phyloP scores from a whole-genome alignment of 92 coral and sea anemone genomes.

The Porites rus region DNA sequence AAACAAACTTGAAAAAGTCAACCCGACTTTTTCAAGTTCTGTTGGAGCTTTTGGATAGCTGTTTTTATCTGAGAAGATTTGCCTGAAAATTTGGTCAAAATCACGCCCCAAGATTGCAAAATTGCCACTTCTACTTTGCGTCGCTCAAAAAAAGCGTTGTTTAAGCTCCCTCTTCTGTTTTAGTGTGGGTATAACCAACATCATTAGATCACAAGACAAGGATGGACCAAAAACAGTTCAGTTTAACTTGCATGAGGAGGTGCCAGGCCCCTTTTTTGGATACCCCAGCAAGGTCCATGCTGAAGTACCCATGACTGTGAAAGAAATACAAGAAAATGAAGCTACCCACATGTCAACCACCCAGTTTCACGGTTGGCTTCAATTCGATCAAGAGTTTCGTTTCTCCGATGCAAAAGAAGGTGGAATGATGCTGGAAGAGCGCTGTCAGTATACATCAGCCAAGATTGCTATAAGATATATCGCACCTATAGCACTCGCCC shows the following conservation, averaged over 20 bases:
- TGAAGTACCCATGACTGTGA: background rate
- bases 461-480: background rate
- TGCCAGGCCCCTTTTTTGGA: too few relatives aligned
- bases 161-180: background rate
- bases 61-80: too few relatives aligned
- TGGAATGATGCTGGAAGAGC: conserved; percentile 18
- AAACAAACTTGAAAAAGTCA: too few relatives aligned
- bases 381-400: conserved; percentile 15
- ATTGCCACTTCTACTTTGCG: too few relatives aligned
- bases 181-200: conserved; percentile 22
- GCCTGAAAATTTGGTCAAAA: too few relatives aligned
- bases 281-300: too few relatives aligned
- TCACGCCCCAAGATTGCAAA: too few relatives aligned
- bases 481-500: background rate
- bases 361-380: background rate
- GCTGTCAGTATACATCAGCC: conserved; percentile 6
- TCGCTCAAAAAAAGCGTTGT: too few relatives aligned
- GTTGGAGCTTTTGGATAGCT: too few relatives aligned
- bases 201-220: background rate
- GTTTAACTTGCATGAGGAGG: conserved; percentile 1
- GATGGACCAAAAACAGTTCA: conserved; percentile 14
- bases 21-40: too few relatives aligned
- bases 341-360: background rate
- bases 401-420: conserved; percentile 6
- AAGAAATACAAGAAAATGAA: background rate